Conservation (phyloP, 1,140 invertebrate genomes). For the Helicoverpa armigera region DNA sequence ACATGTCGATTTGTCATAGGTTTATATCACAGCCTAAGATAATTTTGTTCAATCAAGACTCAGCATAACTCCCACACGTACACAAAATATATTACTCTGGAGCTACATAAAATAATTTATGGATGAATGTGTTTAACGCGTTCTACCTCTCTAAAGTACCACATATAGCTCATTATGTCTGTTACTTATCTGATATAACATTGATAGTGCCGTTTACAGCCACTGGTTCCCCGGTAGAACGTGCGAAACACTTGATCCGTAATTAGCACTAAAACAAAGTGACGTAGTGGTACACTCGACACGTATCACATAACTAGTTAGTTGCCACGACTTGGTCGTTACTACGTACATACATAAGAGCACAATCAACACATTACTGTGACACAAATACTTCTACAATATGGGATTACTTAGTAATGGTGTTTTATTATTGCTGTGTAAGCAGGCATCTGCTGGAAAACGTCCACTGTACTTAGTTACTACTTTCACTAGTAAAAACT, state of each 20-base stretch:
- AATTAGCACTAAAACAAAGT: slow-evolving; percentile 1
- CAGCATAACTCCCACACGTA: background rate
- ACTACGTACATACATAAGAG: background rate
- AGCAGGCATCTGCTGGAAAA: too few relatives aligned
- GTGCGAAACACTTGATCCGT: background rate
- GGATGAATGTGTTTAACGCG: slow-evolving; percentile 6
- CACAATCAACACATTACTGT: background rate
- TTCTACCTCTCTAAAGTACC: background rate
- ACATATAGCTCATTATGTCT: background rate
- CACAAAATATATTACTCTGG: slow-evolving; percentile 40
- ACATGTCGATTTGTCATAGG: slow-evolving; percentile 15
- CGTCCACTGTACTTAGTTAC: too few relatives aligned
- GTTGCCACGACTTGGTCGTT: background rate
- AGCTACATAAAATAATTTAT: slow-evolving; percentile 11
- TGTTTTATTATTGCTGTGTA: too few relatives aligned
- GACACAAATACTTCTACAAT: background rate
- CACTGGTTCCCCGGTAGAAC: background rate
- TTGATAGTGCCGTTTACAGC: slow-evolving; percentile 1
- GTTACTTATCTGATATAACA: background rate
- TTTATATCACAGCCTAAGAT: slow-evolving; percentile 43
- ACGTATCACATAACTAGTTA: slow-evolving; percentile 8
- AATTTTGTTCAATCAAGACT: slow-evolving; percentile 17
- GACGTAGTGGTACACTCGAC: background rate
- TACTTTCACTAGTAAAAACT: too few relatives aligned
- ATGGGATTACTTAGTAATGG: too few relatives aligned